Evolutionary conservation across 2,888 invertebrate species (phyloP), one percentile per base, ranked within the genome.

Genomic region (Nasonia oneida): DNA sequence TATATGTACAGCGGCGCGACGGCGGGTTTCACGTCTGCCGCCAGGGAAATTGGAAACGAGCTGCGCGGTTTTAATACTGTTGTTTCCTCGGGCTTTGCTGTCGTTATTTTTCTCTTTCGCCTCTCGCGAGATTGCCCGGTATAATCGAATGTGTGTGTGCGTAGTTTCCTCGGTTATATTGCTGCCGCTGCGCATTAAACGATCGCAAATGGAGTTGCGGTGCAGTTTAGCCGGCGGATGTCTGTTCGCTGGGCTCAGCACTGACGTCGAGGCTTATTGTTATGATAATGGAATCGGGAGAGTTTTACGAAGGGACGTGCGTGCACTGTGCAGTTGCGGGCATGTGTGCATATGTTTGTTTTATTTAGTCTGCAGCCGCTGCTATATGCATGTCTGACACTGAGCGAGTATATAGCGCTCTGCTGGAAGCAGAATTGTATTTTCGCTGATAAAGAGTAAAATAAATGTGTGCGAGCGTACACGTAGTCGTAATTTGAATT

Each of bases 11-110:
- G 3, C 47, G 73, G n/a, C 42, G 73, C 47, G 77, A 53, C 77
- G 77, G 39, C 57, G 57, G 77, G 77, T 57, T 57, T 77, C 77
- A 77, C 77, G 77, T 77, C 77, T 77, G 57, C 77, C 57, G 77
- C 77, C 77, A 77, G 77, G 77, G 77, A 77, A 77, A 77, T 77
- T 77, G 77, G 77, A 77, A 77, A 77, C 77, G 57, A 61, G n/a
- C n/a, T 23, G 3, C 37, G 77, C 77, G 47, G 47, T 73, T 73
- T 73, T 73, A 42, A 73, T 73, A 73, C 73, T 47, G 73, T 73
- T 73, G 73, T 73, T 73, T 73, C 73, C 73, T n/a, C 73, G n/a
- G 47, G 73, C 47, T 33, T 15, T 8, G 61, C 64, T 29, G 23
- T 64, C 57, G 57, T 57, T 57, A 57, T 29, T 64, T 64, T 23